Conservation (phyloP, 2,888 invertebrate genomes). For the Caprella mutica region DNA sequence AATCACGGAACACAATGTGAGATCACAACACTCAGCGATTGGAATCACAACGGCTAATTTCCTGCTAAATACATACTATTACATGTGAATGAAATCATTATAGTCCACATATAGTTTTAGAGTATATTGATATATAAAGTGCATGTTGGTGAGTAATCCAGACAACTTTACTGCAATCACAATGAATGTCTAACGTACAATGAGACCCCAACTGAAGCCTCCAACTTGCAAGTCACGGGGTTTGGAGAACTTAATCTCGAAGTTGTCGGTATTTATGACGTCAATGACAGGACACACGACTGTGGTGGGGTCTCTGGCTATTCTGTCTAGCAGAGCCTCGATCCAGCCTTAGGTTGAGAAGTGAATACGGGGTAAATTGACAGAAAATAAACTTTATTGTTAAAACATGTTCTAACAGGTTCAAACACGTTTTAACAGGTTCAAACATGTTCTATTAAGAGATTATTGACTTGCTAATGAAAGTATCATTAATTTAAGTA, state of each 20-base stretch:
- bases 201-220: slow-evolving; percentile 62
- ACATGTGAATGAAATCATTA: too few relatives aligned
- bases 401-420: too few relatives aligned
- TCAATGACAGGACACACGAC: slow-evolving; percentile 49
- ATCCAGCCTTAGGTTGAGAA: slow-evolving; percentile 45
- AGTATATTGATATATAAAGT: not conserved
- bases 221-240: slow-evolving; percentile 56
- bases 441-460: too few relatives aligned
- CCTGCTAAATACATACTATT: too few relatives aligned
- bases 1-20: too few relatives aligned
- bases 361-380: not conserved
- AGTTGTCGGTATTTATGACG: slow-evolving; percentile 78
- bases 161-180: not conserved
- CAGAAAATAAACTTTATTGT: too few relatives aligned
- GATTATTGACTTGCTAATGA: too few relatives aligned
- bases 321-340: slow-evolving; percentile 45
- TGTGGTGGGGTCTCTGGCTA: slow-evolving; percentile 40
- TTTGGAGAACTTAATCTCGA: slow-evolving; percentile 63
- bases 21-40: too few relatives aligned
- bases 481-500: too few relatives aligned
- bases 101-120: too few relatives aligned
- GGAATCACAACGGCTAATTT: too few relatives aligned
- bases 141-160: not conserved
- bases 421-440: too few relatives aligned
- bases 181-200: slow-evolving; percentile 42